phyloP scores from a whole-genome alignment of 2,113 vertebrate genomes.

The Bungarus multicinctus region DNA sequence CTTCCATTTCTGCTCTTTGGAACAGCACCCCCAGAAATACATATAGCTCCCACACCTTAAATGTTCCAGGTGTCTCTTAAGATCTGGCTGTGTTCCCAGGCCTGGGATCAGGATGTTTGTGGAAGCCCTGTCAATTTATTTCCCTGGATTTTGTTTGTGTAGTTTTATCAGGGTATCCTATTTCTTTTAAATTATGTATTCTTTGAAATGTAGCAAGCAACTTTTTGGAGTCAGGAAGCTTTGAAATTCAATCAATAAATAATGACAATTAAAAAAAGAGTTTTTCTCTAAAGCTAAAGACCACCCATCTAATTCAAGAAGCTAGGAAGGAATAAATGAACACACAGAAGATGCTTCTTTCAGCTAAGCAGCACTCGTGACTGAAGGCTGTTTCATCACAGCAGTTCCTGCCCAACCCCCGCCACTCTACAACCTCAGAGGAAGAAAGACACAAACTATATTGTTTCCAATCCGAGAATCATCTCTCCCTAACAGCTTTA shows the following conservation, averaged over 20 bases:
- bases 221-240: not conserved
- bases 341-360: not conserved
- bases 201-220: not conserved
- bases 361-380: not conserved
- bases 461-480: not conserved
- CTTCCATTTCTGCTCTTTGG: not conserved
- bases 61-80: not conserved
- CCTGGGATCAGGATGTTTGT: not conserved
- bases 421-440: not conserved
- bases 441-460: not conserved
- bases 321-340: not conserved
- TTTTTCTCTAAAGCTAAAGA: not conserved
- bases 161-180: not conserved
- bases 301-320: not conserved
- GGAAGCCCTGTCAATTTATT: not conserved
- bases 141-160: not conserved
- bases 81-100: not conserved
- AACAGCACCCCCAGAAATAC: not conserved
- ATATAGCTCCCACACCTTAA: not conserved
- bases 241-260: not conserved
- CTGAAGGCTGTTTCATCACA: not conserved
- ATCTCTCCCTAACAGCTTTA: not conserved
- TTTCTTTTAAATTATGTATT: not conserved
- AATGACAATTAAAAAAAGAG: not conserved
- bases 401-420: not conserved